These are phyloP conservation scores for Burhinus bistriatus DNA, from an alignment of 2,113 vertebrate species.

Conservation along the genomic window DNA sequence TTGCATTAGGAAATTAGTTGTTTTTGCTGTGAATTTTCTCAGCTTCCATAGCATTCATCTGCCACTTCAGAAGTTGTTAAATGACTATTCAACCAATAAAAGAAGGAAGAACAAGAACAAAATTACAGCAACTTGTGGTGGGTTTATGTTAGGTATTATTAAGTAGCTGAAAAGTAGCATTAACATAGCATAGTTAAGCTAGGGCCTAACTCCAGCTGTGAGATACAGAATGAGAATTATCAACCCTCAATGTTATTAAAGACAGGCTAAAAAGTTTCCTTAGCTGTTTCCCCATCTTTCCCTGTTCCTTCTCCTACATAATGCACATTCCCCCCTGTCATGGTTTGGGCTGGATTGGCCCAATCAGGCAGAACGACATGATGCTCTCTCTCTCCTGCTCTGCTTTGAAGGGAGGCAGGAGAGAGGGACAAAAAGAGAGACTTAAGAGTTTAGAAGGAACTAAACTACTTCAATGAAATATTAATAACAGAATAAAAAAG, in stretches of 20 bases:
- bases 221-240: not conserved
- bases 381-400: too few species aligned
- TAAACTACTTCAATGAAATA: too few species aligned
- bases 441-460: too few species aligned
- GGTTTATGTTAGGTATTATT: not conserved
- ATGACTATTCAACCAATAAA: not conserved
- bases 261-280: not conserved
- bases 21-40: not conserved
- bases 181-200: not conserved
- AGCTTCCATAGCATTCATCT: not conserved
- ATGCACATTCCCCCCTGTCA: not conserved
- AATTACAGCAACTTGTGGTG: not conserved
- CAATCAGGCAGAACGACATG: too few species aligned
- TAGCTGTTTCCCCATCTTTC: not conserved
- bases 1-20: not conserved
- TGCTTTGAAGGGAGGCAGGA: too few species aligned
- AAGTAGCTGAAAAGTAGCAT: not conserved
- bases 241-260: not conserved
- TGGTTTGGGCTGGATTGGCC: too few species aligned
- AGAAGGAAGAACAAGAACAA: not conserved
- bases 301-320: not conserved
- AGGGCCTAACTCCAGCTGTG: not conserved
- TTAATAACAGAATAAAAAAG: too few species aligned
- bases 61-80: not conserved
- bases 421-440: too few species aligned